A percentile compares a stretch with the other conserved stretches of the same genome.
Conservation (phyloP, 2,113 vertebrate genomes). For the Rostratula benghalensis region DNA sequence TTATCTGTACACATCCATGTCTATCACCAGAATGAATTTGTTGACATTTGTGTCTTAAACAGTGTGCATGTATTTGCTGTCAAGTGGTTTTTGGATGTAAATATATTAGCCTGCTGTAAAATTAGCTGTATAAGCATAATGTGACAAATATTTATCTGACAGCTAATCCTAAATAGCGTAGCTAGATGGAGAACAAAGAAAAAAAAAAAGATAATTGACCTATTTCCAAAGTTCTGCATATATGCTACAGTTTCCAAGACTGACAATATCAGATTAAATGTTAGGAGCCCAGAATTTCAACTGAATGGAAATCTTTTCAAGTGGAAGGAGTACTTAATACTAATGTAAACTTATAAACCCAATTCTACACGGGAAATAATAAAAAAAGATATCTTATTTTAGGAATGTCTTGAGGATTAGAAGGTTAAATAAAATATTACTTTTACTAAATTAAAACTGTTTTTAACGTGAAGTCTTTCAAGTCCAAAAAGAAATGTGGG, state of each 20-base stretch:
- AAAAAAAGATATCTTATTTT: background rate
- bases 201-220: background rate
- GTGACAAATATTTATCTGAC: constrained; percentile 35
- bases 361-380: background rate
- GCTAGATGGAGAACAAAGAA: background rate
- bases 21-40: background rate
- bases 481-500: background rate
- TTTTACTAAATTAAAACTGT: background rate
- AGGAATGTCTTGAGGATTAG: background rate
- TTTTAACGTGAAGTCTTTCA: background rate
- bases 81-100: background rate
- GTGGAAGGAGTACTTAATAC: background rate
- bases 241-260: background rate
- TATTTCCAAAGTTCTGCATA: background rate
- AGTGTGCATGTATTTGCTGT: background rate
- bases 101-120: constrained; percentile 17
- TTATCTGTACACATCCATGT: background rate
- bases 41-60: constrained; percentile 30
- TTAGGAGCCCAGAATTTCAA: background rate
- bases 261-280: background rate
- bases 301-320: background rate
- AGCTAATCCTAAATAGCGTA: background rate
- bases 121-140: background rate
- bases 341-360: background rate
- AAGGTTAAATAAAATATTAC: background rate